These are phyloP conservation scores for Spilosoma lubricipeda DNA, from an alignment of 2,888 invertebrate species.

Conservation along the genomic window DNA sequence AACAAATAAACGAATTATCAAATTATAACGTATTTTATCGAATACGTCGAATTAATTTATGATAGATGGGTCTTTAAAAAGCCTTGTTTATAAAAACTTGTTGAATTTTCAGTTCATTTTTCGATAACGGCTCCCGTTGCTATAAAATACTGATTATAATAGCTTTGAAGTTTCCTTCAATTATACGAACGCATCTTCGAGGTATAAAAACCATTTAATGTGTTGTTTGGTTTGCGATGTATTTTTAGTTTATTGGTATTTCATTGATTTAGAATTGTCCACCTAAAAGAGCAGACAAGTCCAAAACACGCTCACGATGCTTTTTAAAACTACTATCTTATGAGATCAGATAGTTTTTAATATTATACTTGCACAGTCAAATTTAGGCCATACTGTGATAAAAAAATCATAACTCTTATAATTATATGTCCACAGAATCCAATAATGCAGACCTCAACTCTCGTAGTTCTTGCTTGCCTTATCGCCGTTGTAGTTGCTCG, in stretches of 20 bases:
- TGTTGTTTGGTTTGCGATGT: background rate
- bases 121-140: background rate
- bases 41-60: slow-evolving; percentile 1
- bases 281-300: background rate
- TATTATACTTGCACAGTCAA: background rate
- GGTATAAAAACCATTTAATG: background rate
- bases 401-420: background rate
- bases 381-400: background rate
- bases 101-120: background rate
- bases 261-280: background rate
- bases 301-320: too few relatives aligned
- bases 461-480: slow-evolving; percentile 75
- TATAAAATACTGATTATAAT: background rate
- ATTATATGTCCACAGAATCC: slow-evolving; percentile 17
- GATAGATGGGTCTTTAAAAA: background rate
- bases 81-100: background rate
- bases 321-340: background rate
- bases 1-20: background rate
- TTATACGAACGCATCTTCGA: background rate
- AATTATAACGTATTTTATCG: background rate
- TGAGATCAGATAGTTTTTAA: background rate
- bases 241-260: background rate
- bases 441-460: slow-evolving; percentile 77
- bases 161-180: background rate
- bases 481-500: slow-evolving; percentile 70